phyloP scores from a whole-genome alignment of 2,113 vertebrate species.

The Phaetusa simplex region DNA sequence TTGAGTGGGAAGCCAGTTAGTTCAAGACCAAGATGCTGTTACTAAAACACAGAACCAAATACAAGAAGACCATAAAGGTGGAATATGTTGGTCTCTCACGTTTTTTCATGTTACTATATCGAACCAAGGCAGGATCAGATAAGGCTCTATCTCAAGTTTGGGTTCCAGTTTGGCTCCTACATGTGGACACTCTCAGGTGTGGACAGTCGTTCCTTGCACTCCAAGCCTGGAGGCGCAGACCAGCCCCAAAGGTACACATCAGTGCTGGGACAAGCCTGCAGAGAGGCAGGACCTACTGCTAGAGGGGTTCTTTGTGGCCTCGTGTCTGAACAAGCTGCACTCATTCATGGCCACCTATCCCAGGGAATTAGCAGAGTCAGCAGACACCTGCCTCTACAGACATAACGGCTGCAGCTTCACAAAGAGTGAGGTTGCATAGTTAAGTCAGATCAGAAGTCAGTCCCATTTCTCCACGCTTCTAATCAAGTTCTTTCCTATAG shows the following conservation, averaged over 20 bases:
- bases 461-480: background rate
- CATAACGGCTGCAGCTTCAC: background rate
- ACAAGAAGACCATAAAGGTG: background rate
- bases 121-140: background rate
- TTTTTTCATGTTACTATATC: background rate
- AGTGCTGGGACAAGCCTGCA: background rate
- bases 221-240: background rate
- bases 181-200: fast-evolving
- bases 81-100: background rate
- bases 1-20: background rate
- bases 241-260: background rate
- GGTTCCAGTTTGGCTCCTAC: background rate
- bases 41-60: background rate
- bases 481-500: background rate
- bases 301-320: background rate
- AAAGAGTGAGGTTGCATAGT: background rate
- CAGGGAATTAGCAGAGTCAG: background rate
- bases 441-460: background rate
- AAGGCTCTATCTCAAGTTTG: background rate
- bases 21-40: background rate
- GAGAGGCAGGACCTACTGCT: background rate
- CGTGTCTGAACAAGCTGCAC: background rate
- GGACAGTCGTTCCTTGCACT: background rate
- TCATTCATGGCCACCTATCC: background rate
- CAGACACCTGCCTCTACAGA: background rate